Percentiles rank a stretch among this genome's conserved stretches.
These are phyloP conservation scores for Trichonephila inaurata DNA, from an alignment of 1,140 invertebrate genomes.

Conservation along the genomic window DNA sequence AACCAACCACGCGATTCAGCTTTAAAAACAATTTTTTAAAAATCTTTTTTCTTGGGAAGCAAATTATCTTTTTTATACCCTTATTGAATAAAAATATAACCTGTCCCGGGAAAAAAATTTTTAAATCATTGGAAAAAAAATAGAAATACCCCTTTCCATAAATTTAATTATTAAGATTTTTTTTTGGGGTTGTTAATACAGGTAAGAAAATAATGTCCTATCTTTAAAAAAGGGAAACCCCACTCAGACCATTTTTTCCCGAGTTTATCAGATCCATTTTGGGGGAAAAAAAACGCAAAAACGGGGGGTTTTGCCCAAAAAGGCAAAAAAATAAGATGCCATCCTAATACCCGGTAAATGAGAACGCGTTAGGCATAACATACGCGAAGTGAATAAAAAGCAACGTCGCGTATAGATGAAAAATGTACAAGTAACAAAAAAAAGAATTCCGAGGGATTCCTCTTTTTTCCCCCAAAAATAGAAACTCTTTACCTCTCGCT, in stretches of 20 bases:
- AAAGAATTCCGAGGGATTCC: neutral
- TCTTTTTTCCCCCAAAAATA: conserved; percentile 35
- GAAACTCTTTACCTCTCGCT: conserved; percentile 63
- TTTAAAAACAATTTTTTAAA: no score
- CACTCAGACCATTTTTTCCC: neutral
- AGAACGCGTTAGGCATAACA: conserved; percentile 37
- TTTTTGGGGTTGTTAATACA: no score
- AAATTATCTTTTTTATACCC: no score
- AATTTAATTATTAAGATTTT: no score
- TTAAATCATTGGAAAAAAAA: no score
- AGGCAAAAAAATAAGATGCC: conserved; percentile 28
- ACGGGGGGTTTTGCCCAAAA: conserved; percentile 34
- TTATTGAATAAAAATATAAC: no score
- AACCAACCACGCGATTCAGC: no score
- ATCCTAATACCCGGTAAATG: conserved; percentile 51
- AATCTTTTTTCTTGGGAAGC: no score
- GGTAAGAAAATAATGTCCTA: no score
- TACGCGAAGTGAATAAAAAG: conserved; percentile 37
- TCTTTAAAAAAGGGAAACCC: neutral
- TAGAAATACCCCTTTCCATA: no score
- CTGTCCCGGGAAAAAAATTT: no score
- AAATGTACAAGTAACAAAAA: conserved; percentile 32
- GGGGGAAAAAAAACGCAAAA: conserved; percentile 54
- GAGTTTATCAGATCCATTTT: conserved; percentile 12
- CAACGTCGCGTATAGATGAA: conserved; percentile 2